Evolutionary conservation across 2,797 vertebrate genomes (phyloP).

Genomic region (Notoglanidium macrostoma): DNA sequence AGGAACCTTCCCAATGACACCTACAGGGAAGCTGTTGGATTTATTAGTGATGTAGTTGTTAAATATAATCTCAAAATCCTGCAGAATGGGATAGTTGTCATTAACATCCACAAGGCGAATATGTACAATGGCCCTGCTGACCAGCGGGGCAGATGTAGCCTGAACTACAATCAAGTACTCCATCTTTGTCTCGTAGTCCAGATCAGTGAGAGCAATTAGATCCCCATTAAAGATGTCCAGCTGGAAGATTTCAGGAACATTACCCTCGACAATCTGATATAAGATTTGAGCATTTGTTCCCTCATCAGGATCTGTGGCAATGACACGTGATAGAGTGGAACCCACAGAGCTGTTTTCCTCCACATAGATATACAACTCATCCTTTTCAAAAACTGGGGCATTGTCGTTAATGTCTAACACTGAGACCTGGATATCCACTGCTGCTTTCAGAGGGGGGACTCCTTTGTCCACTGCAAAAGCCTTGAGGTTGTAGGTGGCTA

Average conservation of each 20-base stretch:
- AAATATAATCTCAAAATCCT: constrained; percentile 88
- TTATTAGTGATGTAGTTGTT: constrained; percentile 88
- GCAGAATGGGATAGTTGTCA: constrained; percentile 81
- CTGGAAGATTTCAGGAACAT: constrained; percentile 86
- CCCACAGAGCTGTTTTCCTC: constrained; percentile 86
- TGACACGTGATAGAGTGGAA: constrained; percentile 81
- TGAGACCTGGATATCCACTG: constrained; percentile 80
- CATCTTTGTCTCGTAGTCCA: constrained; percentile 82
- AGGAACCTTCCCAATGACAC: constrained; percentile 85
- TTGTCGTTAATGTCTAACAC: constrained; percentile 88
- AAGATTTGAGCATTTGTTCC: constrained; percentile 87
- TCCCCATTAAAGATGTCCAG: constrained; percentile 86
- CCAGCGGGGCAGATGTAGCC: constrained; percentile 86
- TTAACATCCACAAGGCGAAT: constrained; percentile 83
- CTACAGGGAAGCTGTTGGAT: constrained; percentile 84
- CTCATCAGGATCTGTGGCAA: constrained; percentile 82
- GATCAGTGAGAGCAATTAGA: constrained; percentile 81
- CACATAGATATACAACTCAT: constrained; percentile 83
- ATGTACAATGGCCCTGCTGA: constrained; percentile 83
- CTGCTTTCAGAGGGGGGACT: constrained; percentile 77
- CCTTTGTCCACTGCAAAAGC: constrained; percentile 85
- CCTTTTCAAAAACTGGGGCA: constrained; percentile 84
- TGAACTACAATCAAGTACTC: constrained; percentile 88
- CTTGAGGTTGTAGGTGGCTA: constrained; percentile 79
- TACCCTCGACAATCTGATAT: constrained; percentile 89